A percentile compares a stretch with the other conserved stretches of the same genome.
Conservation (phyloP, 30 jellyfish, hydroid and myxozoan genomes). For the Calvadosia cruxmelitensis region DNA sequence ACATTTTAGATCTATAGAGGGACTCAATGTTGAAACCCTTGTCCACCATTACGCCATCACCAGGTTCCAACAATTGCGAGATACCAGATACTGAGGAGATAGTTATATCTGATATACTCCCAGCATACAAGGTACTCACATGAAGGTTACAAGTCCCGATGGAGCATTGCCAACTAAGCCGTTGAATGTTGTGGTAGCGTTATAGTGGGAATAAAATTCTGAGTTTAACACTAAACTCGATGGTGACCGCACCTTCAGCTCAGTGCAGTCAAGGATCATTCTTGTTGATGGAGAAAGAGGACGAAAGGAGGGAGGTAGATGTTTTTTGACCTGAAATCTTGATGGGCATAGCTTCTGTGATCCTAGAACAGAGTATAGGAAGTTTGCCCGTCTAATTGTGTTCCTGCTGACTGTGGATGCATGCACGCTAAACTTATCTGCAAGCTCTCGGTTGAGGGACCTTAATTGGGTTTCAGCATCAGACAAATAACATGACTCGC, state of each 20-base stretch:
- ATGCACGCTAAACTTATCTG: no score
- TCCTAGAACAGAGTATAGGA: no score
- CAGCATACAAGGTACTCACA: not conserved
- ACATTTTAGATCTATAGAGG: no score
- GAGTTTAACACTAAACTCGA: not conserved
- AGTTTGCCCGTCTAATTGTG: no score
- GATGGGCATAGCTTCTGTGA: not conserved
- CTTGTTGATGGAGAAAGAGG: not conserved
- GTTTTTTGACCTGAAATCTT: not conserved
- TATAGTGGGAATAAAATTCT: not conserved
- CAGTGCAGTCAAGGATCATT: not conserved
- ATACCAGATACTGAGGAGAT: not conserved
- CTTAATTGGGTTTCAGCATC: no score
- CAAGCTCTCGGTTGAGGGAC: no score
- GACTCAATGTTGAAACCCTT: not conserved
- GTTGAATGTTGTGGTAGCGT: not conserved
- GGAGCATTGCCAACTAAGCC: not conserved
- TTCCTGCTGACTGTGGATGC: no score
- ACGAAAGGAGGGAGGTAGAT: not conserved
- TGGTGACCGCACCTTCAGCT: not conserved
- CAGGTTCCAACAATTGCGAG: not conserved
- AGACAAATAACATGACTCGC: no score
- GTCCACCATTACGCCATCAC: not conserved
- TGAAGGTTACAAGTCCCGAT: not conserved
- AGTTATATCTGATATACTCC: not conserved